Base-by-base conservation (phyloP, 2,888 invertebrate genomes). In the Nemapogon koenigi region DNA sequence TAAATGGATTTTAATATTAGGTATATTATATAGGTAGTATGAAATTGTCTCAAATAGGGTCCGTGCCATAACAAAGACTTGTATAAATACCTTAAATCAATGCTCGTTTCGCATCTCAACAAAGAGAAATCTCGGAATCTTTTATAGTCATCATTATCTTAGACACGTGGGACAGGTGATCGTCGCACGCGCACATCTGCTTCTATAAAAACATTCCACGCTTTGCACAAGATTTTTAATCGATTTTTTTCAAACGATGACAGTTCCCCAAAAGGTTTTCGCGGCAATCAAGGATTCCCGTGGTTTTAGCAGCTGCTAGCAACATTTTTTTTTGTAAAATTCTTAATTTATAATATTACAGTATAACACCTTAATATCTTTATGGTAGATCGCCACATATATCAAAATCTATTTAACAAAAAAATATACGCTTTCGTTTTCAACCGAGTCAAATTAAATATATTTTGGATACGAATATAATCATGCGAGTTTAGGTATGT, bases 191-290 rank as follows among this genome's bases (percentile, higher is more conserved):
- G 76, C 55, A 76, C 76, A 76, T 62, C 51, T 47, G 33, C 17
- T 4, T 3, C n/a, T 44, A 57, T 49, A 67, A 66, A 69, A 70
- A 63, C 59, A 41, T 45, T 52, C 53, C 55, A 55, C 62, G 65
- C 67, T 65, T 78, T 78, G 70, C 57, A 68, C 67, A 78, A 78
- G 75, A 75, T 75, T 71, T 43, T 61, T 72, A 73, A 76, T 75
- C 69, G 65, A 50, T 50, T 62, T 64, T 53, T 53, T 71, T 62
- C 59, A 16, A 16, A 30, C 26, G 69, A 68, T 70, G 75, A 72
- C 76, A 76, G 64, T 63, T 63, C 57, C 55, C 51, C 64, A 68
- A 33, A 60, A 60, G 22, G 61, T 67, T 73, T 70, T 66, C 59
- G 65, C 66, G 62, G 62, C 58, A 54, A 59, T 55, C 53, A 56